Evolutionary conservation across 2,888 invertebrate genomes (phyloP).

Genomic region (Gnatocerus cornutus): DNA sequence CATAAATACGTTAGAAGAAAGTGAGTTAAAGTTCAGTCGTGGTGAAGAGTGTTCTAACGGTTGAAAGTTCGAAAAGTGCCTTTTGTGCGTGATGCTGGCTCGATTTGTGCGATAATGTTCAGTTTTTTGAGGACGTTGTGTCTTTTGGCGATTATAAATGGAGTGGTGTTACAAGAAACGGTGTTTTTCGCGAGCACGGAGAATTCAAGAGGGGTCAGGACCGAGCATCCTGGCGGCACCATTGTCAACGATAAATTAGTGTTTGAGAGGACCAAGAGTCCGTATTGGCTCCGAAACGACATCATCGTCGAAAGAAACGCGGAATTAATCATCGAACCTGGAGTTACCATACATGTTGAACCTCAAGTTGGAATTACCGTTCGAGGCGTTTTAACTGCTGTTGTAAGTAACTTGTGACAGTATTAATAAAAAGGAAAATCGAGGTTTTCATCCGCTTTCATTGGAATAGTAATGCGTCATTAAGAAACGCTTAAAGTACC

Average conservation of each 20-base stretch:
- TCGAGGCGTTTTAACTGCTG: conserved; percentile 89
- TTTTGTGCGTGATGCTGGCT: conserved; percentile 41
- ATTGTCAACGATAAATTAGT: conserved; percentile 74
- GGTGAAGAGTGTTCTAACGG: conserved; percentile 49
- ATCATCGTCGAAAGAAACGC: conserved; percentile 85
- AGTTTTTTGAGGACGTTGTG: conserved; percentile 53
- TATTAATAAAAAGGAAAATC: conserved; percentile 29
- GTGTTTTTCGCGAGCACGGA: conserved; percentile 42
- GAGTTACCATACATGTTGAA: conserved; percentile 91
- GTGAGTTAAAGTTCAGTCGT: conserved; percentile 49
- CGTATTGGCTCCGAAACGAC: conserved; percentile 86
- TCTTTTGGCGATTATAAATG: conserved; percentile 39
- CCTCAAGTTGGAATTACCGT: conserved; percentile 96
- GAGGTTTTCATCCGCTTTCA: conserved; percentile 14
- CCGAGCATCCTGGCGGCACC: conserved; percentile 79
- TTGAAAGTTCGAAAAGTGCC: conserved; percentile 22
- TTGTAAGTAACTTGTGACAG: conserved; percentile 77
- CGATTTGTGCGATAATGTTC: conserved; percentile 48
- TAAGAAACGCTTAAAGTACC: too few species aligned
- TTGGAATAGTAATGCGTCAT: background rate
- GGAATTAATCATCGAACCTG: conserved; percentile 90
- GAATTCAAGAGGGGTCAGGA: conserved; percentile 55
- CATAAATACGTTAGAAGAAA: conserved; percentile 43
- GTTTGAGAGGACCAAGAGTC: conserved; percentile 76
- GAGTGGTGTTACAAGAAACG: conserved; percentile 52